A percentile compares a stretch with the other conserved stretches of the same genome.
phyloP scores from a whole-genome alignment of 2,888 invertebrate species.

The Galeopsomyia nigrocyanea region DNA sequence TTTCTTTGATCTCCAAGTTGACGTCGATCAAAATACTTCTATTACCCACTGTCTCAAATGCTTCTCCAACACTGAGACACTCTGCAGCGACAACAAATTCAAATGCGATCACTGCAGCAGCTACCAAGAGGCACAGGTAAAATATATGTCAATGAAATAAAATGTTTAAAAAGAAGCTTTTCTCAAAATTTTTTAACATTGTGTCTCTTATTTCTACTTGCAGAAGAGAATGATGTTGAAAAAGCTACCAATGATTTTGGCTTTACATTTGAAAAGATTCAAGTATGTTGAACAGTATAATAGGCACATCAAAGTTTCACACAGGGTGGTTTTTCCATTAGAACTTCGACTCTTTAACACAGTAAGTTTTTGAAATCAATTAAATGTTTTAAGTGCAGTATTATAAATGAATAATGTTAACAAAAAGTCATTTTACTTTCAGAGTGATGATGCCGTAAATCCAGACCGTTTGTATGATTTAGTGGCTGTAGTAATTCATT shows the following conservation, averaged over 20 bases:
- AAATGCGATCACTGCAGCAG: slow-evolving; percentile 99
- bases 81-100: slow-evolving; percentile 99
- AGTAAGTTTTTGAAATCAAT: slow-evolving; percentile 71
- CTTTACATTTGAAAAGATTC: slow-evolving; percentile 96
- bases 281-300: slow-evolving; percentile 99
- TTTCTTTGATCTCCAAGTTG: slow-evolving; percentile 98
- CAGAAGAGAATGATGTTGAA: slow-evolving; percentile 97
- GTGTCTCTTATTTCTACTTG: slow-evolving; percentile 46
- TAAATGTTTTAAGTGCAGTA: background rate
- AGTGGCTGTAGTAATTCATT: slow-evolving; percentile 99
- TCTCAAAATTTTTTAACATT: slow-evolving; percentile 19
- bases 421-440: slow-evolving; percentile 52
- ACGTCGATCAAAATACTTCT: slow-evolving; percentile 99
- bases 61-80: slow-evolving; percentile 98
- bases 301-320: slow-evolving; percentile 98
- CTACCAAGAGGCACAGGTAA: slow-evolving; percentile 96
- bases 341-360: slow-evolving; percentile 98
- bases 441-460: slow-evolving; percentile 99
- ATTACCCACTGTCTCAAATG: slow-evolving; percentile 98
- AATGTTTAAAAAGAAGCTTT: background rate
- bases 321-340: slow-evolving; percentile 98
- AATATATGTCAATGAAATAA: no score
- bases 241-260: slow-evolving; percentile 97
- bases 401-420: slow-evolving; percentile 11
- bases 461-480: slow-evolving; percentile 98